phyloP scores from a whole-genome alignment of 2,113 vertebrate genomes.

The Dromaius novaehollandiae region DNA sequence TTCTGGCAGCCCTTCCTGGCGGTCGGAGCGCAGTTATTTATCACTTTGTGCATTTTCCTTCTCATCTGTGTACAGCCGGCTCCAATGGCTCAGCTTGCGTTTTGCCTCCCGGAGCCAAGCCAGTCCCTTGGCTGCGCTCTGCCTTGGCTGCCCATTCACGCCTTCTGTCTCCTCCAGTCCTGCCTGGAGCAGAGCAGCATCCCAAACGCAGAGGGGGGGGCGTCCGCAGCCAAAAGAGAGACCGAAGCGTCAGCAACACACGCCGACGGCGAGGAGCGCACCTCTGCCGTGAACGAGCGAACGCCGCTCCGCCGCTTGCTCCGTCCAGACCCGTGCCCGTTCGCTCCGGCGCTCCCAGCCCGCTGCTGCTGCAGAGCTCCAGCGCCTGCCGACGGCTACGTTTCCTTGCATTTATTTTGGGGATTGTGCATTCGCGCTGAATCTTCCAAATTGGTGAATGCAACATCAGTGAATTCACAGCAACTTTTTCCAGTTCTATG shows the following conservation, averaged over 20 bases:
- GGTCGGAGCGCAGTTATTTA: conserved; percentile 72
- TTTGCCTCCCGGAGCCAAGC: conserved; percentile 69
- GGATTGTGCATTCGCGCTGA: neutral
- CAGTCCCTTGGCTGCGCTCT: conserved; percentile 66
- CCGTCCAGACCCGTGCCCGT: neutral
- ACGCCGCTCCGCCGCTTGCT: neutral
- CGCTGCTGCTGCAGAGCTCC: conserved; percentile 38
- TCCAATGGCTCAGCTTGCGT: conserved; percentile 76
- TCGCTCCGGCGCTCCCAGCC: conserved; percentile 4
- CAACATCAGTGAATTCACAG: conserved; percentile 42
- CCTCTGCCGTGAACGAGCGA: neutral
- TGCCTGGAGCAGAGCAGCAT: conserved; percentile 38
- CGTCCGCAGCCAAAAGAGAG: conserved; percentile 26
- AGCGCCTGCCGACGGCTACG: neutral
- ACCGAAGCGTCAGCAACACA: conserved; percentile 1
- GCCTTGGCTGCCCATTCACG: conserved; percentile 73
- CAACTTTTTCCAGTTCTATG: conserved; percentile 33
- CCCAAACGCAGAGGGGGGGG: neutral
- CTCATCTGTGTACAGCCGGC: conserved; percentile 74
- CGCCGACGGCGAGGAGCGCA: neutral
- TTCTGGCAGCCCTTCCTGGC: conserved; percentile 74
- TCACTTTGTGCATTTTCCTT: conserved; percentile 76
- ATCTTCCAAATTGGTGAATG: conserved; percentile 16
- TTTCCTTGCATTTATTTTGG: conserved; percentile 49
- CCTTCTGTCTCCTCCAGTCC: conserved; percentile 76